Conservation (phyloP, 2,797 vertebrate genomes). For the Squalus acanthias region DNA sequence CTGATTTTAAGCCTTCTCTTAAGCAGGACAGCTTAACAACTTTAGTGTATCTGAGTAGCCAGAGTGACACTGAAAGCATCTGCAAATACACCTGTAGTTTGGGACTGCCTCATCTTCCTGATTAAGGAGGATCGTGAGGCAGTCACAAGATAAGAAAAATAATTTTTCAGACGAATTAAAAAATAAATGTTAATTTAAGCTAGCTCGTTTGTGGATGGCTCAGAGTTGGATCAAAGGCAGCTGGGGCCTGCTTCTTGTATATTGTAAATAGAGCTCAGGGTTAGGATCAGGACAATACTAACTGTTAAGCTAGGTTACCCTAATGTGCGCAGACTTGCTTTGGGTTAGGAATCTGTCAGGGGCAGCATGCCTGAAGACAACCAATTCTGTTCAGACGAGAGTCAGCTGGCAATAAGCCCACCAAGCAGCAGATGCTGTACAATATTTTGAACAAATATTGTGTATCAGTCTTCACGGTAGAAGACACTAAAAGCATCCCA, state of each 20-base stretch:
- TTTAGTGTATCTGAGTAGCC: neutral
- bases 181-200: neutral
- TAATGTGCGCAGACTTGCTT: neutral
- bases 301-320: neutral
- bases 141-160: constrained; percentile 2
- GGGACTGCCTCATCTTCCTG: neutral
- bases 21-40: neutral
- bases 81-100: neutral
- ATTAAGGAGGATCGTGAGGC: neutral
- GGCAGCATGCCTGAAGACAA: neutral
- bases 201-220: neutral
- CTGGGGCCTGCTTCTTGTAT: neutral
- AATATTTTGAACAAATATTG: neutral
- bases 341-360: constrained; percentile 22
- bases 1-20: neutral
- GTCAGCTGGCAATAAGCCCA: neutral
- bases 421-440: neutral
- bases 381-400: neutral
- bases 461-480: too few relatives aligned
- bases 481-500: too few relatives aligned
- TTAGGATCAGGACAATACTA: neutral
- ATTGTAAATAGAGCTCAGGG: neutral
- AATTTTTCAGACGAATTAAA: neutral
- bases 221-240: neutral
- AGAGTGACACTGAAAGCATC: neutral